Base-by-base conservation (phyloP, 53 echinoderm and acorn worm species). In the Temnopleurus reevesii region DNA sequence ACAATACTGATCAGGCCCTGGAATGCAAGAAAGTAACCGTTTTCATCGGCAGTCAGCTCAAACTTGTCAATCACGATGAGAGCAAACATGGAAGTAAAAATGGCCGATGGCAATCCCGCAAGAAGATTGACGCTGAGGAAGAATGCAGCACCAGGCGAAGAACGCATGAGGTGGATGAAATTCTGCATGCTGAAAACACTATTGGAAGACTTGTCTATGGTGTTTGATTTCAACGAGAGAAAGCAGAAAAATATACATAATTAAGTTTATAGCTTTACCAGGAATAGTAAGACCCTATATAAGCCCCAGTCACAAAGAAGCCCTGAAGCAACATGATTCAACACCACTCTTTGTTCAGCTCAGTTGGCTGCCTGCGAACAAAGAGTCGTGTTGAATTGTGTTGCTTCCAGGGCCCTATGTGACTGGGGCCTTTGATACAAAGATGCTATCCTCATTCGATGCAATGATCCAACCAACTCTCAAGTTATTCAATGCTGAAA, bases 1-100 rank as follows among this genome's bases (percentile, higher is more conserved):
- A 93, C 93, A 55, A 93, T 93, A 43, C 91, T 77, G 51, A 89
- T 28, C 45, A 93, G 58, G 5, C 91, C 93, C 51, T 77, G 76
- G 17, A 91, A 45, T 21, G 93, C 89, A 44, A 93, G 54, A 28
- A 89, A 61, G 29, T 84, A 93, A 38, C 93, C 93, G 33, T 91
- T 93, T 28, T 91, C 59, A 5, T 84, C 93, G 2, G 93, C 59
- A 0, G 71, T 93, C 45, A 93, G 49, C 1, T 89, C 36, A 85
- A 93, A 93, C 65, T 77, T 83, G 53, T 93, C 93, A 89, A 93
- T 93, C 4, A 91, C 63, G 43, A 93, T 89, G 47, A 91, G 60
- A 25, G 93, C 76, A 38, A 93, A 54, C 91, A 93, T 93, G 44
- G 91, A 89, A 35, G 63, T 55, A 4, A 93, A 60, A 46, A 93